Evolutionary conservation across 2,113 vertebrate genomes (phyloP).

Genomic region (Psammodynastes pulverulentus): DNA sequence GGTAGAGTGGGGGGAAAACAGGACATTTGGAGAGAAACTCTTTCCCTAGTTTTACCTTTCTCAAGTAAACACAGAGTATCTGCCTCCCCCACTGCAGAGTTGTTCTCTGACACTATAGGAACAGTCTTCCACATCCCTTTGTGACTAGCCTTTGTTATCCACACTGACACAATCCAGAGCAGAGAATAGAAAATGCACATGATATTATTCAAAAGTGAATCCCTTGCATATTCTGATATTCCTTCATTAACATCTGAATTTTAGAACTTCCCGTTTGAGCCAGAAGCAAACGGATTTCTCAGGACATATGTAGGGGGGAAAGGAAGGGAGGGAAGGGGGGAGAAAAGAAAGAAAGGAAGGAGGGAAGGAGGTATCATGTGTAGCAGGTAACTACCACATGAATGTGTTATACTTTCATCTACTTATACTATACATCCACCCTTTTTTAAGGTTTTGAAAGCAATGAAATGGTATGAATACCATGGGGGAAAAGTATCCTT

Average conservation of each 20-base stretch:
- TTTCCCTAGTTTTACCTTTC: constrained; percentile 9
- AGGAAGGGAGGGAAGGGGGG: too few relatives aligned
- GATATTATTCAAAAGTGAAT: neutral
- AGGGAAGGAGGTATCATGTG: neutral
- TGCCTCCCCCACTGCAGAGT: neutral
- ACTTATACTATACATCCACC: neutral
- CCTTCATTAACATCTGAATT: neutral
- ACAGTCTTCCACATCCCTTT: neutral
- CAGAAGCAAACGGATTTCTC: neutral
- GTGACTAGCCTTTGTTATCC: neutral
- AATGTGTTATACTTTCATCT: neutral
- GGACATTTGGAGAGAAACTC: neutral
- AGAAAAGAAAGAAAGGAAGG: neutral
- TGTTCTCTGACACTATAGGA: neutral
- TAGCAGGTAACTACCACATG: neutral
- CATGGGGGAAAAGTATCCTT: neutral
- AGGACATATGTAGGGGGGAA: neutral
- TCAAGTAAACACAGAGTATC: constrained; percentile 24
- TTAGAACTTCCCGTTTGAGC: neutral
- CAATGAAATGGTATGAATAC: neutral
- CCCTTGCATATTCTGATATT: neutral
- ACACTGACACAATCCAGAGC: neutral
- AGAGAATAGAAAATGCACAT: neutral
- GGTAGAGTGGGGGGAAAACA: neutral
- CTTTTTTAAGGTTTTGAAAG: neutral